phyloP scores from a whole-genome alignment of 2,888 invertebrate genomes.

The Poecilus cupreus region DNA sequence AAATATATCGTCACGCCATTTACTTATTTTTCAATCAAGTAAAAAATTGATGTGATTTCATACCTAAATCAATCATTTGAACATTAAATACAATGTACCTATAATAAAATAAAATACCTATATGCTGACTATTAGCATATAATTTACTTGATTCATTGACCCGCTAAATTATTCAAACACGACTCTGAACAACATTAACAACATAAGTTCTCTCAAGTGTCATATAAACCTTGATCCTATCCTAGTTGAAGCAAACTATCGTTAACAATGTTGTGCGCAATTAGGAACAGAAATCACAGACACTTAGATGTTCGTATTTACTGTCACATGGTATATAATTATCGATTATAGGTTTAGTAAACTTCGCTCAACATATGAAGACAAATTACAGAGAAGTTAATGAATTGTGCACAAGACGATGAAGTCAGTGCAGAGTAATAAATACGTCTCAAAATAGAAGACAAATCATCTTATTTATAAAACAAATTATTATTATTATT shows the following conservation, averaged over 20 bases:
- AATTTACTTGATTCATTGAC: constrained; percentile 23
- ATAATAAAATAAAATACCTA: no score
- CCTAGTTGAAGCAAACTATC: constrained; percentile 30
- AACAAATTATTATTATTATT: no score
- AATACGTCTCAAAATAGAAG: no score
- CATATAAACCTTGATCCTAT: constrained; percentile 13
- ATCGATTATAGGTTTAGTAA: constrained; percentile 14
- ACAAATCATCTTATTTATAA: no score
- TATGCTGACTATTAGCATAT: no score
- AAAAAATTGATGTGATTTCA: no score
- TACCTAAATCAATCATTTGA: no score
- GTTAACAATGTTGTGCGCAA: constrained; percentile 32
- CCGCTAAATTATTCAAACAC: background rate
- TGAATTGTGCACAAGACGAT: no score
- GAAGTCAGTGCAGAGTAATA: no score
- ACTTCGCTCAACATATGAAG: background rate
- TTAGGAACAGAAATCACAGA: constrained; percentile 19
- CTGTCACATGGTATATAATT: constrained; percentile 13
- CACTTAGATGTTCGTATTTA: constrained; percentile 15
- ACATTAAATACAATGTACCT: no score
- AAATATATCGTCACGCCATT: no score
- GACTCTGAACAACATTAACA: constrained; percentile 6
- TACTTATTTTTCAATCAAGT: no score
- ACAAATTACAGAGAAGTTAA: background rate
- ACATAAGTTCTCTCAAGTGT: constrained; percentile 7